phyloP scores from a whole-genome alignment of 1,140 invertebrate species.

The Reticulitermes speratus region DNA sequence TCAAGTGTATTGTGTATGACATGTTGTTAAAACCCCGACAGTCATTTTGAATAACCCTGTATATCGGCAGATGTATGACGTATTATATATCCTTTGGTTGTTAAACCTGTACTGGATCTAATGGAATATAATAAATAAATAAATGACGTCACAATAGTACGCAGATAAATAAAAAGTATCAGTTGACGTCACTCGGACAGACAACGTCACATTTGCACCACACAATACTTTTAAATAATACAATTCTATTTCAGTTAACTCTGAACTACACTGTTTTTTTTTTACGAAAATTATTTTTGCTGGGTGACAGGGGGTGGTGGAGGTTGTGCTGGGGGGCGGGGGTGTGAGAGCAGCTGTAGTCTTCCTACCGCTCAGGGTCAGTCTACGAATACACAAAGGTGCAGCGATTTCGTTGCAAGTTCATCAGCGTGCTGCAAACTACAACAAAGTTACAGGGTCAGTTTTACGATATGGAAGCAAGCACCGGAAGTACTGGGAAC shows the following conservation, averaged over 20 bases:
- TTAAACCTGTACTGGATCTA: too few species aligned
- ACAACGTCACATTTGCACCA: neutral
- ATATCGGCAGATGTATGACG: too few species aligned
- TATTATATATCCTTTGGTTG: too few species aligned
- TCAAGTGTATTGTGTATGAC: too few species aligned
- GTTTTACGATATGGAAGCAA: neutral
- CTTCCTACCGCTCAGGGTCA: neutral
- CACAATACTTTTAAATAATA: neutral
- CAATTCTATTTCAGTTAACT: neutral
- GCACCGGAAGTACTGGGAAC: neutral
- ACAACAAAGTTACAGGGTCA: constrained; percentile 1
- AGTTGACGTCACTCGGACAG: neutral
- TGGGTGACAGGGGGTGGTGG: neutral
- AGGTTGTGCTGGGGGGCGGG: too few species aligned
- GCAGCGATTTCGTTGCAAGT: neutral
- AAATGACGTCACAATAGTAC: neutral
- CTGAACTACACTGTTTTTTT: neutral
- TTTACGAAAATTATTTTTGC: neutral
- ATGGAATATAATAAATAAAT: too few species aligned
- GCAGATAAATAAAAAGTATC: neutral
- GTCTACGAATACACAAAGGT: neutral
- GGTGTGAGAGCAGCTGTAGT: neutral
- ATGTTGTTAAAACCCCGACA: too few species aligned
- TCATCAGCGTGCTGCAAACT: neutral
- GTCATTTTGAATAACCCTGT: too few species aligned